phyloP scores from a whole-genome alignment of 2,113 vertebrate genomes.

The Gracilinanus agilis region DNA sequence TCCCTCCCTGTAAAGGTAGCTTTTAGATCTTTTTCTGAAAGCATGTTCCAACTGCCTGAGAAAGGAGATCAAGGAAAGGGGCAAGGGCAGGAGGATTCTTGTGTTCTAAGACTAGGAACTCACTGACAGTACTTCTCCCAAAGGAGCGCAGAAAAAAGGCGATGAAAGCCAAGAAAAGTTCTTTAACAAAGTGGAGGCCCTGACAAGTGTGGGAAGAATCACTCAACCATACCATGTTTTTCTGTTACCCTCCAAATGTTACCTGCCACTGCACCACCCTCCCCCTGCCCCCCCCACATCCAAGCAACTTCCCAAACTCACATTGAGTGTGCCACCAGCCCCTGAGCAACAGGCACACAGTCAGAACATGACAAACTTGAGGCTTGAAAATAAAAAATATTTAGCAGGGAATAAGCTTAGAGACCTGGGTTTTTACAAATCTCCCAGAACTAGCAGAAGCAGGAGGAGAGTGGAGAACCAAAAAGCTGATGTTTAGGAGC shows the following conservation, averaged over 20 bases:
- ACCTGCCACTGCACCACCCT: too few relatives aligned
- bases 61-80: neutral
- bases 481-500: neutral
- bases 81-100: neutral
- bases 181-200: neutral
- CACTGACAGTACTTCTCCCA: neutral
- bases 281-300: neutral
- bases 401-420: neutral
- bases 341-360: neutral
- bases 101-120: neutral
- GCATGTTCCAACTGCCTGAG: slow-evolving; percentile 20
- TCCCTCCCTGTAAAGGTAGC: slow-evolving; percentile 5
- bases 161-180: neutral
- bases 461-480: neutral
- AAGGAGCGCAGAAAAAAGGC: neutral
- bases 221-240: neutral
- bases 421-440: neutral
- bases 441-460: neutral
- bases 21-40: slow-evolving; percentile 47
- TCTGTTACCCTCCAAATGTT: neutral
- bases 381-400: neutral
- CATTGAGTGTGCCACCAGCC: neutral
- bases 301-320: neutral
- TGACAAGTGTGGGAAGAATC: neutral
- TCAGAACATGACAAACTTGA: neutral